Percentiles rank a stretch among this genome's conserved stretches.
Conservation (phyloP, 2,797 vertebrate genomes). For the Pampus argenteus region DNA sequence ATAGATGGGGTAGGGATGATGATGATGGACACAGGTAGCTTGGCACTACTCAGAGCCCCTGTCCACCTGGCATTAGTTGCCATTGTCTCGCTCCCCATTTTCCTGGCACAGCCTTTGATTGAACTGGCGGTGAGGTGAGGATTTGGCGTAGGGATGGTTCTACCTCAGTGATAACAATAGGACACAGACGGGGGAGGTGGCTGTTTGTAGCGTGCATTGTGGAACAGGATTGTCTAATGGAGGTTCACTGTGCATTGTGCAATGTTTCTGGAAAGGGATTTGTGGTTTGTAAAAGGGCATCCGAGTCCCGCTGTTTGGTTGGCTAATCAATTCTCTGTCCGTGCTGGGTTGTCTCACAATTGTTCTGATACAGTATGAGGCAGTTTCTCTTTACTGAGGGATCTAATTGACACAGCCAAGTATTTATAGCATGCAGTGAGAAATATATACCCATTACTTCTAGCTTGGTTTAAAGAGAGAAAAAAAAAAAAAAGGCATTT, state of each 20-base stretch:
- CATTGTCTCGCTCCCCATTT: conserved; percentile 71
- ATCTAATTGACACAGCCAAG: conserved; percentile 52
- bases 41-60: conserved; percentile 60
- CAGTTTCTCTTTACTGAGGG: conserved; percentile 47
- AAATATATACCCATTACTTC: conserved; percentile 51
- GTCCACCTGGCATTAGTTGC: conserved; percentile 72
- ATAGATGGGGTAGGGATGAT: conserved; percentile 53
- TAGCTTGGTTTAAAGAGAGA: conserved; percentile 29
- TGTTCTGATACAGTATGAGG: conserved; percentile 46
- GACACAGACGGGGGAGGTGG: conserved; percentile 51
- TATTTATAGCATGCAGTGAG: conserved; percentile 41
- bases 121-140: conserved; percentile 72
- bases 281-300: conserved; percentile 70
- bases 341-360: conserved; percentile 49
- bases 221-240: conserved; percentile 68
- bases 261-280: conserved; percentile 65
- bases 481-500: conserved; percentile 48
- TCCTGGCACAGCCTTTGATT: conserved; percentile 72
- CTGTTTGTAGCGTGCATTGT: conserved; percentile 65
- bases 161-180: conserved; percentile 75
- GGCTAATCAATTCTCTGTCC: conserved; percentile 67
- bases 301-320: conserved; percentile 52
- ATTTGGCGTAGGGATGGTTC: conserved; percentile 72
- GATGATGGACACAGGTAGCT: conserved; percentile 72
- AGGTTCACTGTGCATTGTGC: conserved; percentile 70